These are phyloP conservation scores for Drosophila nannoptera DNA, from an alignment of 1,140 invertebrate species.

Conservation along the genomic window DNA sequence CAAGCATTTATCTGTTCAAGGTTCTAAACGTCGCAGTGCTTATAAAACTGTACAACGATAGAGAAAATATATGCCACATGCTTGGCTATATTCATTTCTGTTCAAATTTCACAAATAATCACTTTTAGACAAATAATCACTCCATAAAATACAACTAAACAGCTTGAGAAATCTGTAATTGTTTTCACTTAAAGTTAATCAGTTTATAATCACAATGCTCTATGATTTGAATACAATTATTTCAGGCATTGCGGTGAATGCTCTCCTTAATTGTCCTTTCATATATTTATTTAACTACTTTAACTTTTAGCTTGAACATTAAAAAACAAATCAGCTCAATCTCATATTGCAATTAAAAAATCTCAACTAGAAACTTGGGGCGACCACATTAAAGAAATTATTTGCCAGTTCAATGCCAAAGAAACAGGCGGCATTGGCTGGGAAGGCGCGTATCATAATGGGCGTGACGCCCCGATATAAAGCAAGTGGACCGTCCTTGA, in stretches of 20 bases:
- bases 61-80: background rate
- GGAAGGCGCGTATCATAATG: constrained; percentile 94
- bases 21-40: background rate
- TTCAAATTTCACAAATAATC: background rate
- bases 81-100: background rate
- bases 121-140: too few relatives aligned
- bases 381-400: constrained; percentile 56
- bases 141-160: too few relatives aligned
- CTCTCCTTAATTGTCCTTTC: too few relatives aligned
- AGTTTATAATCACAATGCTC: too few relatives aligned
- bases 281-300: background rate
- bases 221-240: too few relatives aligned
- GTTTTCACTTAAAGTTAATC: too few relatives aligned
- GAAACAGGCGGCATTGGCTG: constrained; percentile 96
- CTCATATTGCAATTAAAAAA: constrained; percentile 3
- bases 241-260: too few relatives aligned
- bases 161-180: too few relatives aligned
- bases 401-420: constrained; percentile 81
- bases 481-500: constrained; percentile 88
- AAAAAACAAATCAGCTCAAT: constrained; percentile 13
- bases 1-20: background rate
- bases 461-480: constrained; percentile 92
- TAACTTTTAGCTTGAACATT: constrained; percentile 23
- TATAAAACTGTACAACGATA: constrained; percentile 1
- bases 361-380: constrained; percentile 50